Evolutionary conservation across 1,140 invertebrate species (phyloP), one percentile per base, ranked within the genome.

Genomic region (Heliothis virescens): DNA sequence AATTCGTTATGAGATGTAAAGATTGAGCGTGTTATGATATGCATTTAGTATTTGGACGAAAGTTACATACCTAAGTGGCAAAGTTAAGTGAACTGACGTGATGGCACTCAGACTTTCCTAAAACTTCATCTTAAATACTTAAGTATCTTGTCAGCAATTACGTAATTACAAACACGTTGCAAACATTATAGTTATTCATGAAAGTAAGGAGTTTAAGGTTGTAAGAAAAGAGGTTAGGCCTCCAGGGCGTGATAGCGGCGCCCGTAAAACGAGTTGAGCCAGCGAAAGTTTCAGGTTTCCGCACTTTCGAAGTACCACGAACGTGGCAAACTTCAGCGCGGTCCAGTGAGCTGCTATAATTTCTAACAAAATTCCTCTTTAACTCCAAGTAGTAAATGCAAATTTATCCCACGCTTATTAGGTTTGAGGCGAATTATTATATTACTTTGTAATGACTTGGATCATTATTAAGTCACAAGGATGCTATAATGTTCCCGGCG

Each of bases 241-340:
- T 81, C 84, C 21, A 50, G 82, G 84, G 84, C 80, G 84, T 81
- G 73, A 81, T 86, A 84, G n/a, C 74, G 79, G 63, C 52, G 74
- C 53, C 75, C 34, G 75, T 57, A 63, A 83, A 86, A 86, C 82
- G 84, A 86, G 84, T 80, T 78, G 77, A 78, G 67, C 76, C 53
- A 41, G 81, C 65, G 52, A 82, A 86, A 86, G 69, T 86, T 83
- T 67, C 59, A 65, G 72, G 75, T 79, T 78, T 76, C 74, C 62
- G 62, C 82, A 73, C 60, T 76, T 79, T 80, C 62, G 62, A 65
- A 82, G 62, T 50, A 59, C 55, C 34, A 48, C 16, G 34, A 26
- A 52, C 48, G 79, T 78, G 67, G 74, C 79, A 84, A 84, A 84
- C 75, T 84, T 84, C 16, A 62, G 18, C 53, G 65, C 59, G 69